Evolutionary conservation across 53 echinoderm and acorn worm species (phyloP).

Genomic region (Stichopus horrens): DNA sequence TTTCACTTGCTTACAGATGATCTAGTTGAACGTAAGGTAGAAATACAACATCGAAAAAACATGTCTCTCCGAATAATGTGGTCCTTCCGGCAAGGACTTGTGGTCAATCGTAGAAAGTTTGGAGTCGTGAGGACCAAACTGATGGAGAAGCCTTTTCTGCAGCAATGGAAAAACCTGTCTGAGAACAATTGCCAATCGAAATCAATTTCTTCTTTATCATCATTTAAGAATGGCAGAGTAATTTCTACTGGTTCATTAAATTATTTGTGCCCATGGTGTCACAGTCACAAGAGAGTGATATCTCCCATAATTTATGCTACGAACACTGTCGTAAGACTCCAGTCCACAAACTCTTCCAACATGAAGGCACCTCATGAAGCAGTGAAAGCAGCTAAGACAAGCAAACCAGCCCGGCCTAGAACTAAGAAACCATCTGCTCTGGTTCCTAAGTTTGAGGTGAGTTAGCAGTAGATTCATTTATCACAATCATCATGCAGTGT

Average conservation of each 20-base stretch:
- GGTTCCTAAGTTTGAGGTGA: conserved; percentile 28
- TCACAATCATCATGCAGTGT: too few relatives aligned
- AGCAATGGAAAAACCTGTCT: not conserved
- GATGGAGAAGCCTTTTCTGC: not conserved
- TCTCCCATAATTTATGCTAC: not conserved
- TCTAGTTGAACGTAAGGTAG: too few relatives aligned
- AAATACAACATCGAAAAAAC: not conserved
- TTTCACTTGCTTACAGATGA: too few relatives aligned
- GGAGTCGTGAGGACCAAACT: not conserved
- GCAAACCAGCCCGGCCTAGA: conserved; percentile 58
- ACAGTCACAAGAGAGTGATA: not conserved
- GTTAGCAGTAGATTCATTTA: not conserved
- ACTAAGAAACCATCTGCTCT: conserved; percentile 70
- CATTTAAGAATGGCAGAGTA: not conserved
- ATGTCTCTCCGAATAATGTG: not conserved
- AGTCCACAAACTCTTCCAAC: not conserved
- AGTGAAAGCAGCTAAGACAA: not conserved
- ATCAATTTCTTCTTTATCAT: too few relatives aligned
- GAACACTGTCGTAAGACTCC: not conserved
- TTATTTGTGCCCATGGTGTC: not conserved
- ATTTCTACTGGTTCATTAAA: not conserved
- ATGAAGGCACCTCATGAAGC: not conserved
- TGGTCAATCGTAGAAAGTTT: not conserved
- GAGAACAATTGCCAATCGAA: not conserved
- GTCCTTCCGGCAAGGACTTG: not conserved